phyloP scores from a whole-genome alignment of 1,140 invertebrate species.

The Atopsyche davidsoni region DNA sequence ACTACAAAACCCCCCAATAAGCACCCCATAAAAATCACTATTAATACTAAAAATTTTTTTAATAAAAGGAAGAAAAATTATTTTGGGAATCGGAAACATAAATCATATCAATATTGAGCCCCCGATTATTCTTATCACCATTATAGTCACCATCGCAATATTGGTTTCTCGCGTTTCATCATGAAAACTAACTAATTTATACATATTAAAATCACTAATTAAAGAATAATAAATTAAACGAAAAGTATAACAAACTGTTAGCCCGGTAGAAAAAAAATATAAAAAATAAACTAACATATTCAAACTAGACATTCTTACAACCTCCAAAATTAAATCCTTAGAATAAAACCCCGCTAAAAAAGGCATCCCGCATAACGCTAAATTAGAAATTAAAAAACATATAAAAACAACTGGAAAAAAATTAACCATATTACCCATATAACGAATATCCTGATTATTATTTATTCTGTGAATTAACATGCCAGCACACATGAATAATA shows the following conservation, averaged over 20 bases:
- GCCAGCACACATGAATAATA: constrained; percentile 57
- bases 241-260: constrained; percentile 50
- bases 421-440: constrained; percentile 42
- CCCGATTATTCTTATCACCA: constrained; percentile 45
- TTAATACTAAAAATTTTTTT: constrained; percentile 46
- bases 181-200: constrained; percentile 39
- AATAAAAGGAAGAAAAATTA: constrained; percentile 45
- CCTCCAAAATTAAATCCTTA: constrained; percentile 58
- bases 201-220: constrained; percentile 42
- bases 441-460: constrained; percentile 59
- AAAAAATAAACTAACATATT: constrained; percentile 49
- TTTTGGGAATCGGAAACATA: constrained; percentile 42
- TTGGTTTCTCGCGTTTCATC: constrained; percentile 45
- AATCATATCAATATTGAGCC: constrained; percentile 42
- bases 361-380: constrained; percentile 50
- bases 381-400: constrained; percentile 48
- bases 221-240: constrained; percentile 51
- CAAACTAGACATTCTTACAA: constrained; percentile 42
- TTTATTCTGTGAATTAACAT: constrained; percentile 54
- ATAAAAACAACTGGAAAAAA: constrained; percentile 41
- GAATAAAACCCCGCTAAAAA: constrained; percentile 61
- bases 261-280: constrained; percentile 48
- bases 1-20: constrained; percentile 37
- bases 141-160: constrained; percentile 45
- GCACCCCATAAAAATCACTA: constrained; percentile 40